These are phyloP conservation scores for Cosmia trapezina DNA, from an alignment of 2,888 invertebrate species.

Conservation along the genomic window DNA sequence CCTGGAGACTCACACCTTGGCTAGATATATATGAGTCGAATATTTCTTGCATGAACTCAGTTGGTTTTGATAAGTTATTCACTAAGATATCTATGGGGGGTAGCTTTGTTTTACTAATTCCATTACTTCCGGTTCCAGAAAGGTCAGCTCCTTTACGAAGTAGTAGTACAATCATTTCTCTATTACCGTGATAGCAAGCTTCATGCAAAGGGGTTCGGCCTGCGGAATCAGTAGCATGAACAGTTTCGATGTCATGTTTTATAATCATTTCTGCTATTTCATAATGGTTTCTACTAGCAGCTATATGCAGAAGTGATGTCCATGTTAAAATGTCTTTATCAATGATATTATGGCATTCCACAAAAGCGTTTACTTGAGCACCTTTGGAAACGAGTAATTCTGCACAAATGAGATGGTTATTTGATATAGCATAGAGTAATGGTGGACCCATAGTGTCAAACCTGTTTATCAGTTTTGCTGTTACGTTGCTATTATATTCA, in stretches of 20 bases:
- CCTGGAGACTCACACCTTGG: slow-evolving; percentile 74
- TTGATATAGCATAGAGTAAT: slow-evolving; percentile 62
- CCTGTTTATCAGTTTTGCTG: slow-evolving; percentile 36
- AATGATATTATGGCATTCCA: slow-evolving; percentile 41
- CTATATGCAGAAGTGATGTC: slow-evolving; percentile 71
- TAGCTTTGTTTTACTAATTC: slow-evolving; percentile 51
- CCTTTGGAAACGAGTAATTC: slow-evolving; percentile 66
- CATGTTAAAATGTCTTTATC: slow-evolving; percentile 2
- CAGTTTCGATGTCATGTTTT: slow-evolving; percentile 72
- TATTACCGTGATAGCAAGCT: slow-evolving; percentile 84
- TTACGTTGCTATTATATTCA: slow-evolving; percentile 75
- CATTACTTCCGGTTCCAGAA: slow-evolving; percentile 31
- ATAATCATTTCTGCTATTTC: slow-evolving; percentile 76
- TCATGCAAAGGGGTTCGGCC: slow-evolving; percentile 69
- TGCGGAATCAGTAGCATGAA: slow-evolving; percentile 50
- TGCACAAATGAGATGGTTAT: slow-evolving; percentile 72
- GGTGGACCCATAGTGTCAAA: slow-evolving; percentile 56
- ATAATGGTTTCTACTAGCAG: slow-evolving; percentile 76
- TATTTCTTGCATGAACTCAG: slow-evolving; percentile 83
- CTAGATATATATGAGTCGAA: slow-evolving; percentile 84
- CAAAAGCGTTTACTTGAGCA: slow-evolving; percentile 58
- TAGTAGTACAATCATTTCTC: slow-evolving; percentile 83
- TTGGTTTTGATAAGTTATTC: slow-evolving; percentile 82
- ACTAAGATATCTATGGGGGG: slow-evolving; percentile 83
- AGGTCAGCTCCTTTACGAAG: slow-evolving; percentile 78